phyloP scores from a whole-genome alignment of 2,113 vertebrate genomes.

The Calidris pugnax region DNA sequence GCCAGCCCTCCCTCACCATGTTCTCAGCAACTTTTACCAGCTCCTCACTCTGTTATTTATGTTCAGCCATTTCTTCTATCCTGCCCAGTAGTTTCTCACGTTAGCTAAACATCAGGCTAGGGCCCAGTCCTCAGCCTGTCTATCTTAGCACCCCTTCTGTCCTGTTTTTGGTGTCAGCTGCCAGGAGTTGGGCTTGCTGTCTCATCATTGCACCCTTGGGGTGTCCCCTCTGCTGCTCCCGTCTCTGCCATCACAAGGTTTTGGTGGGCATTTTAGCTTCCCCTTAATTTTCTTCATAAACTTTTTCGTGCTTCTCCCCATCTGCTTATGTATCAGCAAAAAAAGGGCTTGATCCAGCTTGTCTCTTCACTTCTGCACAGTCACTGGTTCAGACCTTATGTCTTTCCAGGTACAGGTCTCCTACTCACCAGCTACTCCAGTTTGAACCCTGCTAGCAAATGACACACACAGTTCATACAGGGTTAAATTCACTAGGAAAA shows the following conservation, averaged over 20 bases:
- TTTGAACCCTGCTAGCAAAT: neutral
- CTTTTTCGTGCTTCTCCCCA: neutral
- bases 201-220: rapidly evolving
- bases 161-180: neutral
- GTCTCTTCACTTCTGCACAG: neutral
- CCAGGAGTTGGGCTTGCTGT: neutral
- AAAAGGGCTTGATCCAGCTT: neutral
- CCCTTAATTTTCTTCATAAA: neutral
- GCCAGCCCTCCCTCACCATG: neutral
- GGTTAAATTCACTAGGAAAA: neutral
- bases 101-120: neutral
- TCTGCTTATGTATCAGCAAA: neutral
- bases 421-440: neutral
- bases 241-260: neutral
- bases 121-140: neutral
- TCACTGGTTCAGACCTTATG: neutral
- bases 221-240: neutral
- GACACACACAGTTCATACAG: neutral
- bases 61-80: neutral
- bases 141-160: neutral
- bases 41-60: neutral
- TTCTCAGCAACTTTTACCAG: neutral
- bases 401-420: neutral
- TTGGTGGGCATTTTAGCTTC: neutral
- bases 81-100: neutral